Evolutionary conservation across 2,113 vertebrate genomes (phyloP).

Genomic region (Daphoenositta chrysoptera): DNA sequence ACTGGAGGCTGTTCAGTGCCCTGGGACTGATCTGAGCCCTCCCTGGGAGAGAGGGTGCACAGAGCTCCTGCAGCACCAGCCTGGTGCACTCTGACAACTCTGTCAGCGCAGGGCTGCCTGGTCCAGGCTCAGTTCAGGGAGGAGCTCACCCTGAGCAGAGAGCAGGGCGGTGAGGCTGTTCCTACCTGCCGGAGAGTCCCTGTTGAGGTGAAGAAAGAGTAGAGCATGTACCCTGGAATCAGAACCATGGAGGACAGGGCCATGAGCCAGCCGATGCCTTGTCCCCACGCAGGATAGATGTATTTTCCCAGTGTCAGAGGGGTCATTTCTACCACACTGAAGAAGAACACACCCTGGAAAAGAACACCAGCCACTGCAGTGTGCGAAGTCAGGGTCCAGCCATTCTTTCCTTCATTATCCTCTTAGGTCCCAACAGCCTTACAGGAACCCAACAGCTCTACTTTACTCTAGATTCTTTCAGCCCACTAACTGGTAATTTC

Average conservation of each 20-base stretch:
- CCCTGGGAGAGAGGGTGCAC: not conserved
- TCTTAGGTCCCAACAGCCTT: not conserved
- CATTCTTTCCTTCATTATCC: not conserved
- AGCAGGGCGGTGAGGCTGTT: not conserved
- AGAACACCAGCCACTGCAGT: not conserved
- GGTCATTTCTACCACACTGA: conserved; percentile 89
- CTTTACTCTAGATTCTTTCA: not conserved
- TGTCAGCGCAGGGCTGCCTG: not conserved
- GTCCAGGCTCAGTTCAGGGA: not conserved
- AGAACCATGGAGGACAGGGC: conserved; percentile 87
- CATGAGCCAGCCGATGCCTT: conserved; percentile 87
- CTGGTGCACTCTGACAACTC: not conserved
- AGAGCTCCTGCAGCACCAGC: not conserved
- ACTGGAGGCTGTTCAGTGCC: fast-evolving
- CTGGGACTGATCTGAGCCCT: not conserved
- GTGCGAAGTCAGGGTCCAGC: not conserved
- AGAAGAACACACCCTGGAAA: conserved; percentile 82
- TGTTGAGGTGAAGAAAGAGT: conserved; percentile 76
- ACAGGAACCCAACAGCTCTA: not conserved
- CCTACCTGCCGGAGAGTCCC: conserved; percentile 76
- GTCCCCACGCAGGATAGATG: conserved; percentile 84
- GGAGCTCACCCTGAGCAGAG: not conserved
- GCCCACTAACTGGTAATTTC: not conserved
- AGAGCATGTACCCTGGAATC: conserved; percentile 84
- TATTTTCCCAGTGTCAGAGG: conserved; percentile 86